These are phyloP conservation scores for Coenobita brevimanus DNA, from an alignment of 1,140 invertebrate genomes.

Conservation along the genomic window DNA sequence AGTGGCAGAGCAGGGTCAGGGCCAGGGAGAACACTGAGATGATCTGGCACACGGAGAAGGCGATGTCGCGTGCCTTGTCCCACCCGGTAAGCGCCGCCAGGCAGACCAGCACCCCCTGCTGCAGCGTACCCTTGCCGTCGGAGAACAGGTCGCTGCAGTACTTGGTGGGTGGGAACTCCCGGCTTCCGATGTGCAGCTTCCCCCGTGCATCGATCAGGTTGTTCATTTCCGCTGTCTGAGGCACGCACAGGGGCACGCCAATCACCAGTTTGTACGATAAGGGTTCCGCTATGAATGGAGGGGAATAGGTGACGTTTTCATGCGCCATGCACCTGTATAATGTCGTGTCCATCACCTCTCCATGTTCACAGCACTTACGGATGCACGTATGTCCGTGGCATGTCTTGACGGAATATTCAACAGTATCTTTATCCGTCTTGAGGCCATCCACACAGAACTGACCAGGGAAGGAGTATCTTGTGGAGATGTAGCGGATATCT, in stretches of 20 bases:
- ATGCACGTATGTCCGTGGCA: constrained; percentile 17
- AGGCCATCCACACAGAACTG: constrained; percentile 26
- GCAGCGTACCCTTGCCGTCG: background rate
- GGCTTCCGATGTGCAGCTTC: background rate
- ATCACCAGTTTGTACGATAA: background rate
- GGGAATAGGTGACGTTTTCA: background rate
- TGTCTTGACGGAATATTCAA: constrained; percentile 6
- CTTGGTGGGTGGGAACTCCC: background rate
- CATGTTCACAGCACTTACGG: constrained; percentile 29
- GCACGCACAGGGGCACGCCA: background rate
- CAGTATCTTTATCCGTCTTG: background rate
- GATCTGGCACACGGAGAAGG: too few relatives aligned
- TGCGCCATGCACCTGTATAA: background rate
- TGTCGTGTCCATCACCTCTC: background rate
- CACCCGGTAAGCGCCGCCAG: background rate
- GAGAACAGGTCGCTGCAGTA: constrained; percentile 34
- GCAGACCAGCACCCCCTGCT: background rate
- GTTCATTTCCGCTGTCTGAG: background rate
- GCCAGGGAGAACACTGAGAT: too few relatives aligned
- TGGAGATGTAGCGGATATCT: too few relatives aligned
- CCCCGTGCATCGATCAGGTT: background rate
- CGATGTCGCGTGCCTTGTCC: too few relatives aligned
- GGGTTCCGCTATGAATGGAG: background rate
- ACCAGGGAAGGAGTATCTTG: background rate
- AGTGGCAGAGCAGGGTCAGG: too few relatives aligned